Conservation (phyloP, 2,113 vertebrate species). For the Muscicapa adusta region DNA sequence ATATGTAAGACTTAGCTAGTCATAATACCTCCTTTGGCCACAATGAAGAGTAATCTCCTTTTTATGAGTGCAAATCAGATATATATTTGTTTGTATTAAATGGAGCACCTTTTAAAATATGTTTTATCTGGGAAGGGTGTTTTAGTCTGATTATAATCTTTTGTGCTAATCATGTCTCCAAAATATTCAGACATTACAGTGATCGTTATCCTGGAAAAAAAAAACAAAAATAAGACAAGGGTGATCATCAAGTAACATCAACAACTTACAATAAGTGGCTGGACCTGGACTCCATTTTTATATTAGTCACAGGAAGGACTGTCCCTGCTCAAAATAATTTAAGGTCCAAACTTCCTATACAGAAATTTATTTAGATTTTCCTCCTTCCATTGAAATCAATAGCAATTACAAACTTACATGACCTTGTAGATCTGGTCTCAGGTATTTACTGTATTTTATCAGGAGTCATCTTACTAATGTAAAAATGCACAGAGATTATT, state of each 20-base stretch:
- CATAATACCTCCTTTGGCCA: neutral
- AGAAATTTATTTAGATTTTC: neutral
- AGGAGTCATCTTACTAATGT: neutral
- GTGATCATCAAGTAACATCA: neutral
- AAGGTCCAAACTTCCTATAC: neutral
- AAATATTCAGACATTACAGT: neutral
- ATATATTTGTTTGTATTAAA: neutral
- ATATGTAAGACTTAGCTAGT: neutral
- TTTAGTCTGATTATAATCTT: neutral
- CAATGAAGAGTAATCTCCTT: neutral
- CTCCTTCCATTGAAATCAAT: neutral
- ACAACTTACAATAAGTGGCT: neutral
- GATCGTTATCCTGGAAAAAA: neutral
- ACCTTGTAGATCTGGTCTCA: neutral
- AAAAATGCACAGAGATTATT: neutral
- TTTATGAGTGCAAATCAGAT: neutral
- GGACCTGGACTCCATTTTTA: neutral
- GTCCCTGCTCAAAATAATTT: neutral
- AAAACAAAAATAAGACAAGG: neutral
- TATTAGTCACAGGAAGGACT: neutral
- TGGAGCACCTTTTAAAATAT: neutral
- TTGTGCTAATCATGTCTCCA: neutral
- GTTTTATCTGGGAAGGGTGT: neutral
- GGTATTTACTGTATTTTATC: neutral
- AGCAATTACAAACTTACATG: neutral